A percentile compares a stretch with the other conserved stretches of the same genome.
phyloP scores from a whole-genome alignment of 2,888 invertebrate genomes.

The Clistopyga incitator region DNA sequence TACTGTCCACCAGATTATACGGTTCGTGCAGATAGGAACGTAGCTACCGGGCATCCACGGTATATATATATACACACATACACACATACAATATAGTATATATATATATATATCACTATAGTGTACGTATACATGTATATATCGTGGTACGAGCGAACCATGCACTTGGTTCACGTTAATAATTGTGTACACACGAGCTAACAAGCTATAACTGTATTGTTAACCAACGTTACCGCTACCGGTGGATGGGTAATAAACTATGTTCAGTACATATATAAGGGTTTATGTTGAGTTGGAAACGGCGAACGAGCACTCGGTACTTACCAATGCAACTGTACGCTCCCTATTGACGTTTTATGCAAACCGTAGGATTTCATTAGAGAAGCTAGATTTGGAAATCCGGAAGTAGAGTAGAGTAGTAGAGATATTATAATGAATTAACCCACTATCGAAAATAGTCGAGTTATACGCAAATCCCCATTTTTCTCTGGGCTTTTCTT shows the following conservation, averaged over 20 bases:
- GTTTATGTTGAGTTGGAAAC: neutral
- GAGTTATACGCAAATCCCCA: too few species aligned
- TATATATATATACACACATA: too few species aligned
- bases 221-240: neutral
- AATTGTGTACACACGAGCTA: constrained; percentile 25
- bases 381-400: too few species aligned
- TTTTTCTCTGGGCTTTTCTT: too few species aligned
- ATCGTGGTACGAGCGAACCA: neutral
- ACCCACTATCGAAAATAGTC: too few species aligned
- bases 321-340: neutral
- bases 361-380: too few species aligned
- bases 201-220: constrained; percentile 14
- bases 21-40: constrained; percentile 12
- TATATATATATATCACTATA: too few species aligned
- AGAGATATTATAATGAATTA: too few species aligned
- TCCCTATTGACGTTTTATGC: too few species aligned
- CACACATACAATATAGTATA: too few species aligned
- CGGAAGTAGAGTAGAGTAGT: too few species aligned
- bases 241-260: neutral
- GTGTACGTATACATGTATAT: neutral
- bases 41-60: constrained; percentile 42
- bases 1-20: constrained; percentile 48
- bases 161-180: constrained; percentile 18
- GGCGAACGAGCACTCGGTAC: neutral
- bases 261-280: neutral